Conservation (phyloP, 2,797 vertebrate genomes). For the Psittacula echo region DNA sequence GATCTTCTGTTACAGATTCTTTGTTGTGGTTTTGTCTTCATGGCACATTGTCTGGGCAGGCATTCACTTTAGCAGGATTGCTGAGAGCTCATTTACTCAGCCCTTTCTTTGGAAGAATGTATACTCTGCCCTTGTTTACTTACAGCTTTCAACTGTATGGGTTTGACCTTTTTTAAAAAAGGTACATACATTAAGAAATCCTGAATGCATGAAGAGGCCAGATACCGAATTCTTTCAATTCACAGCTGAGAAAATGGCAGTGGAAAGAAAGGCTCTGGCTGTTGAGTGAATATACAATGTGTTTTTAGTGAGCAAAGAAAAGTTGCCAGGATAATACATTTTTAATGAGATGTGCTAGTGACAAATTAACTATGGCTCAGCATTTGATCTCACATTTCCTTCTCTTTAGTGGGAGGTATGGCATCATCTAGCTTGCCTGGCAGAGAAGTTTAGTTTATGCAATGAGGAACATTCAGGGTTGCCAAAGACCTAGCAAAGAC, state of each 20-base stretch:
- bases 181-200: not conserved
- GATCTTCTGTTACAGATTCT: not conserved
- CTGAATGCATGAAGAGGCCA: not conserved
- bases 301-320: not conserved
- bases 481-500: not conserved
- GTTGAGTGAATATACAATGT: not conserved
- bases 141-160: not conserved
- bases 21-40: constrained; percentile 1
- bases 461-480: not conserved
- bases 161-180: not conserved
- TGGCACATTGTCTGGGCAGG: not conserved
- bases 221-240: not conserved
- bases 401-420: not conserved
- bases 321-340: not conserved
- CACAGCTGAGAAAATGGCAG: not conserved
- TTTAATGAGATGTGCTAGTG: not conserved
- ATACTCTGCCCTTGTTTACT: not conserved
- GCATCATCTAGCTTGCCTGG: not conserved
- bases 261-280: not conserved
- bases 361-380: not conserved
- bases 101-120: not conserved
- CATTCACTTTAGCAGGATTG: not conserved
- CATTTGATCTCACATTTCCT: not conserved
- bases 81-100: not conserved
- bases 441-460: not conserved